Evolutionary conservation across 2,888 invertebrate genomes (phyloP).

Genomic region (Pheosia tremula): DNA sequence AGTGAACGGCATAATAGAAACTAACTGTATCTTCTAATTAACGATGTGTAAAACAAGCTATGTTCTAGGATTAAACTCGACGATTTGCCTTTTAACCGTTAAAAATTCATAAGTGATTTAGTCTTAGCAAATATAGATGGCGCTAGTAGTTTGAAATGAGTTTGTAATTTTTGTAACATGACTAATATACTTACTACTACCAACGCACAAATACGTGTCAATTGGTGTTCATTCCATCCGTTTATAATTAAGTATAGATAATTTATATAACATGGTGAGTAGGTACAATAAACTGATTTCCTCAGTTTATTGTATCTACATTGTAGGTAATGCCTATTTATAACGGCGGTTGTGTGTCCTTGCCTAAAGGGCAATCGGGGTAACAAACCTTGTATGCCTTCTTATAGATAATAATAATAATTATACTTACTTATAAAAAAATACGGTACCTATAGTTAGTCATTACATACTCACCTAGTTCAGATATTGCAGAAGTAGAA

Average conservation of each 20-base stretch:
- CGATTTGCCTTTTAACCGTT: slow-evolving; percentile 21
- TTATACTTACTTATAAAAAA: too few relatives aligned
- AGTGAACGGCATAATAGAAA: slow-evolving; percentile 1
- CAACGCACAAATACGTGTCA: slow-evolving; percentile 18
- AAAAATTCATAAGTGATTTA: slow-evolving; percentile 18
- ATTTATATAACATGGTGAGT: not conserved
- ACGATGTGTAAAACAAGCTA: not conserved
- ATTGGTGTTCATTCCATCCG: too few relatives aligned
- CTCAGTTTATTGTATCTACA: too few relatives aligned
- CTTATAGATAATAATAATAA: too few relatives aligned
- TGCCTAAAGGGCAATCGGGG: too few relatives aligned
- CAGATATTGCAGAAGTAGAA: too few relatives aligned
- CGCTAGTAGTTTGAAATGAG: slow-evolving; percentile 36
- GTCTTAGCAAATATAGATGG: slow-evolving; percentile 47
- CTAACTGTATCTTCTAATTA: slow-evolving; percentile 5
- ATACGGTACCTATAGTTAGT: too few relatives aligned
- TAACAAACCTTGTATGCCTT: too few relatives aligned
- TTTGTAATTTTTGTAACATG: not conserved
- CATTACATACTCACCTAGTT: too few relatives aligned
- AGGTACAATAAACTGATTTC: too few relatives aligned
- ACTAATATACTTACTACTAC: slow-evolving; percentile 34
- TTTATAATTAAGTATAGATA: not conserved
- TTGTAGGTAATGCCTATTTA: too few relatives aligned
- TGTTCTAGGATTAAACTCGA: not conserved
- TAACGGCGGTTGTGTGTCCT: not conserved